Conservation (phyloP, 1,140 invertebrate genomes). For the Gonioctena quinquepunctata region DNA sequence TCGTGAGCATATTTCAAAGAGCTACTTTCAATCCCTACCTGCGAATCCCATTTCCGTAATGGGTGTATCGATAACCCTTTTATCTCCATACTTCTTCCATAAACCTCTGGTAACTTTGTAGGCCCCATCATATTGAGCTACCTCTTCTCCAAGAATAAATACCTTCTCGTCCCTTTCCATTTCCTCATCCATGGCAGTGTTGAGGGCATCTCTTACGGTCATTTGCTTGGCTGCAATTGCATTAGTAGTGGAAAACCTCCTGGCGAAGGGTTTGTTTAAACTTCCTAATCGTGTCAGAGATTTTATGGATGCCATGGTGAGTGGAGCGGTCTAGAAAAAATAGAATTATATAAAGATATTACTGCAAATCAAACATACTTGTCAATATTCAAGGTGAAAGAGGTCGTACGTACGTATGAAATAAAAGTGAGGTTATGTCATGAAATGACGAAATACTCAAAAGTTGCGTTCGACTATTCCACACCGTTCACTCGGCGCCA, state of each 20-base stretch:
- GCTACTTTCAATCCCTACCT: too few relatives aligned
- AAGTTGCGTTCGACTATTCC: too few relatives aligned
- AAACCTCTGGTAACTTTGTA: conserved; percentile 95
- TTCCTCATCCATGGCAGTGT: conserved; percentile 96
- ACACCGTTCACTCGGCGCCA: too few relatives aligned
- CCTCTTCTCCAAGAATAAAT: conserved; percentile 93
- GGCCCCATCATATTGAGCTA: conserved; percentile 97
- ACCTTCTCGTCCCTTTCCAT: conserved; percentile 93
- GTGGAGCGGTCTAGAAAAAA: neutral
- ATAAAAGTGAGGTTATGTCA: neutral
- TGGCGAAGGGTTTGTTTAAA: conserved; percentile 26
- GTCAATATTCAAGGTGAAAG: conserved; percentile 16
- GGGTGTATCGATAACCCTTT: conserved; percentile 95
- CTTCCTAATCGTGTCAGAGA: conserved; percentile 1
- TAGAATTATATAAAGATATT: neutral
- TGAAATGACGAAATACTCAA: too few relatives aligned
- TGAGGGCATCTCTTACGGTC: conserved; percentile 96
- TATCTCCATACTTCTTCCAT: conserved; percentile 98
- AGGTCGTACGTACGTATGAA: conserved; percentile 1
- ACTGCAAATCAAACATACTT: conserved; percentile 1
- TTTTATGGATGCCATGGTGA: conserved; percentile 12
- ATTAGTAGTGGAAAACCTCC: conserved; percentile 63
- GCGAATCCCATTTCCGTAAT: conserved; percentile 98
- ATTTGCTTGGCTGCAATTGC: conserved; percentile 69
- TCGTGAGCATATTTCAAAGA: too few relatives aligned